These are phyloP conservation scores for Paratrypauchen microcephalus DNA, from an alignment of 2,797 vertebrate species.

Conservation along the genomic window DNA sequence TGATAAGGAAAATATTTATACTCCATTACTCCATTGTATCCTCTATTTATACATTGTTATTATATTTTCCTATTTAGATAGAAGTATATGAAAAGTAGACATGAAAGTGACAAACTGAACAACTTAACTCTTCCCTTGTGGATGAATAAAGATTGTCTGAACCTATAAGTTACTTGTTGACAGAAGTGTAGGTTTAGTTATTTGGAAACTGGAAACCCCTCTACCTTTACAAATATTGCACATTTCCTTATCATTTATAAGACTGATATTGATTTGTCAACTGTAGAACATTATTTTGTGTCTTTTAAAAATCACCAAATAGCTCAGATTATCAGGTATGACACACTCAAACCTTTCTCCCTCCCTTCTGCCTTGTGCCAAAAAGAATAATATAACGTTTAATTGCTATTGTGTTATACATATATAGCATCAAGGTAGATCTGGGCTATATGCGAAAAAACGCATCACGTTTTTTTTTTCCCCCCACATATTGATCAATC, in stretches of 20 bases:
- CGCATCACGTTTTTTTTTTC: too few species aligned
- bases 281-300: neutral
- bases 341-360: slow-evolving; percentile 28
- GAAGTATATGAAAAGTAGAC: neutral
- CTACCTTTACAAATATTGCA: neutral
- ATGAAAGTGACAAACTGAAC: neutral
- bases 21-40: neutral
- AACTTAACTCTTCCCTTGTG: neutral
- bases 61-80: too few species aligned
- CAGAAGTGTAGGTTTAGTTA: neutral
- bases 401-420: neutral
- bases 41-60: neutral
- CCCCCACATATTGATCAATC: too few species aligned
- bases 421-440: neutral
- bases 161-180: neutral
- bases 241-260: neutral
- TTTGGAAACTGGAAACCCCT: neutral
- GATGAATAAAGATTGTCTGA: neutral
- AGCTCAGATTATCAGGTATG: slow-evolving; percentile 5
- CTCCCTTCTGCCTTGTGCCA: slow-evolving; percentile 58
- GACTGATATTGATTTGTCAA: neutral
- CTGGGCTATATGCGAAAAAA: too few species aligned
- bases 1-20: neutral
- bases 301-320: neutral
- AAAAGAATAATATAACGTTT: slow-evolving; percentile 32